Evolutionary conservation across 2,113 vertebrate genomes (phyloP).

Genomic region (Syngnathus typhle): DNA sequence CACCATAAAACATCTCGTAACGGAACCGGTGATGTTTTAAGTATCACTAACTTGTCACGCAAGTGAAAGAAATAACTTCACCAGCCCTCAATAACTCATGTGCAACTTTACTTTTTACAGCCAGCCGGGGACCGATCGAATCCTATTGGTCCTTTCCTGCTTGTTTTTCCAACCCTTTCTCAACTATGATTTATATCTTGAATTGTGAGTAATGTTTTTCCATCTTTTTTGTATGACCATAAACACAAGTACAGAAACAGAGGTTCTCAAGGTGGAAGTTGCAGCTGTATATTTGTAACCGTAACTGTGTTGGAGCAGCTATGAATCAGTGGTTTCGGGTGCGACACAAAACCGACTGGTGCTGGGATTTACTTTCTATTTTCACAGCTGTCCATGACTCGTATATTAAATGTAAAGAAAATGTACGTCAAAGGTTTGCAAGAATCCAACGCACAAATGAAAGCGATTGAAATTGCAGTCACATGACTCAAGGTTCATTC

Average conservation of each 20-base stretch:
- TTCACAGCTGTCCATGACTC: conserved; percentile 2
- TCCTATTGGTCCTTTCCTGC: conserved; percentile 46
- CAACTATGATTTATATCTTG: conserved; percentile 24
- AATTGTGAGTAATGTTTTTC: background rate
- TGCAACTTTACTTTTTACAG: conserved; percentile 59
- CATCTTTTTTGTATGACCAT: conserved; percentile 26
- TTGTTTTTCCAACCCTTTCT: conserved; percentile 38
- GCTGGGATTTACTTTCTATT: background rate
- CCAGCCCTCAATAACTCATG: conserved; percentile 49
- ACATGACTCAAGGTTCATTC: conserved; percentile 44
- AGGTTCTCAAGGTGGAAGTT: conserved; percentile 26
- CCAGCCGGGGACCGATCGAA: conserved; percentile 46
- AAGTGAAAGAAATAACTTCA: background rate
- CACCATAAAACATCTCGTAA: background rate
- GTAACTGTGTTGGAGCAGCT: background rate
- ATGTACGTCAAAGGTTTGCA: background rate
- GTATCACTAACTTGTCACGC: background rate
- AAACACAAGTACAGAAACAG: conserved; percentile 26
- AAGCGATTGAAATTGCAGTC: background rate
- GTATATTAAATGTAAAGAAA: background rate
- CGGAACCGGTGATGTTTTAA: background rate
- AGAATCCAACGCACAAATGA: background rate
- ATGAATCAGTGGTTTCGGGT: background rate
- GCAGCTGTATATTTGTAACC: conserved; percentile 5
- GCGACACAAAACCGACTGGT: background rate